Conservation (phyloP, 2,888 invertebrate species). For the Piscicola geometra region DNA sequence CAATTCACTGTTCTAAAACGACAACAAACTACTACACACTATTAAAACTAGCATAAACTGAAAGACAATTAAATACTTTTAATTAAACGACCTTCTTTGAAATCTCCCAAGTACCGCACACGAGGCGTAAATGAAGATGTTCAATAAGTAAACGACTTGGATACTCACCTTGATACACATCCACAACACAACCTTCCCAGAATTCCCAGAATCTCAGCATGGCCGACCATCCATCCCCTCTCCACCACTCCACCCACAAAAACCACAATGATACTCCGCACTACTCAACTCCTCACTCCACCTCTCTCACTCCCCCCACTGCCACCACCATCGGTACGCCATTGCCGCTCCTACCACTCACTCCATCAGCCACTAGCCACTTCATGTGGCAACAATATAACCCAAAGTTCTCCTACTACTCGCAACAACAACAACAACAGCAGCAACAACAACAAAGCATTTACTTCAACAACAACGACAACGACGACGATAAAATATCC, state of each 20-base stretch:
- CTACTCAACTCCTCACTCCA: neutral
- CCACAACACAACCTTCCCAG: no score
- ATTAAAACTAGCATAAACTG: no score
- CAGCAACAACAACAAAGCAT: slow-evolving; percentile 6
- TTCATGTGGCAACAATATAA: neutral
- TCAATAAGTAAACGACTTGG: no score
- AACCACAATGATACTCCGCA: neutral
- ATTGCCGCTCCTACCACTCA: neutral
- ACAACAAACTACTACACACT: no score
- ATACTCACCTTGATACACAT: no score
- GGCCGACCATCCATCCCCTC: neutral
- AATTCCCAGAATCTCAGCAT: neutral
- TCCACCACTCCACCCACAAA: slow-evolving; percentile 8
- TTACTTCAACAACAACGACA: neutral
- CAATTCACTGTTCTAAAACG: no score
- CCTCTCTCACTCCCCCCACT: neutral
- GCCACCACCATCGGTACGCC: neutral
- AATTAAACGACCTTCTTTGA: no score
- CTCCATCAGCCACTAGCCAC: slow-evolving; percentile 10
- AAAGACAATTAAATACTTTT: no score
- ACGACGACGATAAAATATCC: neutral
- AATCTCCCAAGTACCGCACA: no score
- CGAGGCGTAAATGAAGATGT: no score
- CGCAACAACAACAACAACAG: slow-evolving; percentile 2
- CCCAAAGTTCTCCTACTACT: neutral